phyloP scores from a whole-genome alignment of 2,888 invertebrate species.

The Eristalinus sepulchralis region DNA sequence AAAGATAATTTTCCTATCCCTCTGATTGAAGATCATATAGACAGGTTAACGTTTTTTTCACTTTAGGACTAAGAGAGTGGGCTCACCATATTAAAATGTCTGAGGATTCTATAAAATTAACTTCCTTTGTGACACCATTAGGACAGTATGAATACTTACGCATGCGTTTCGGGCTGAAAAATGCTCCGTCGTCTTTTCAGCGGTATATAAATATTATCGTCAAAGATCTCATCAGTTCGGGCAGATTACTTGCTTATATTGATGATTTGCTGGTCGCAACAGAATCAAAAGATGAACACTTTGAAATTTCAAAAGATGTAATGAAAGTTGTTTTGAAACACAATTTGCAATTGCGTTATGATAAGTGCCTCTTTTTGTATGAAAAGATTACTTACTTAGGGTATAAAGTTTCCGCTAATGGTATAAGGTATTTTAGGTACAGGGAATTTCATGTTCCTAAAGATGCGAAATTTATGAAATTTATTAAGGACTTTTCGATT shows the following conservation, averaged over 20 bases:
- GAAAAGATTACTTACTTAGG: constrained; percentile 21
- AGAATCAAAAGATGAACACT: constrained; percentile 54
- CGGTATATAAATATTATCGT: constrained; percentile 30
- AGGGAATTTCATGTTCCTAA: constrained; percentile 59
- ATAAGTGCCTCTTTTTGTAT: constrained; percentile 72
- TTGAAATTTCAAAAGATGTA: constrained; percentile 13
- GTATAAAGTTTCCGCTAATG: constrained; percentile 38
- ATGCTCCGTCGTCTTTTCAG: constrained; percentile 22
- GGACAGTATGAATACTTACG: too few relatives aligned
- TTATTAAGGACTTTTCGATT: constrained; percentile 72
- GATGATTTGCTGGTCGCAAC: constrained; percentile 73
- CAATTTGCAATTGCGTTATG: constrained; percentile 48
- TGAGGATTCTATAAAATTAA: constrained; percentile 1
- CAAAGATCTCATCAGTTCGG: constrained; percentile 10
- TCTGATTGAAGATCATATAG: constrained; percentile 22
- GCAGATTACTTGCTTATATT: constrained; percentile 71
- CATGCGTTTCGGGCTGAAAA: neutral
- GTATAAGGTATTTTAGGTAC: too few relatives aligned
- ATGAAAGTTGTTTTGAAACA: constrained; percentile 64
- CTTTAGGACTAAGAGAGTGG: constrained; percentile 10
- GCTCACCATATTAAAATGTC: constrained; percentile 26
- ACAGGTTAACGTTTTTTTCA: constrained; percentile 15
- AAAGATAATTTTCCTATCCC: constrained; percentile 33
- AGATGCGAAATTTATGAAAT: constrained; percentile 71
- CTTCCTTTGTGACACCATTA: neutral